Evolutionary conservation across 2,113 vertebrate species (phyloP), one percentile per base, ranked within the genome.

Genomic region (Capricornis sumatraensis): DNA sequence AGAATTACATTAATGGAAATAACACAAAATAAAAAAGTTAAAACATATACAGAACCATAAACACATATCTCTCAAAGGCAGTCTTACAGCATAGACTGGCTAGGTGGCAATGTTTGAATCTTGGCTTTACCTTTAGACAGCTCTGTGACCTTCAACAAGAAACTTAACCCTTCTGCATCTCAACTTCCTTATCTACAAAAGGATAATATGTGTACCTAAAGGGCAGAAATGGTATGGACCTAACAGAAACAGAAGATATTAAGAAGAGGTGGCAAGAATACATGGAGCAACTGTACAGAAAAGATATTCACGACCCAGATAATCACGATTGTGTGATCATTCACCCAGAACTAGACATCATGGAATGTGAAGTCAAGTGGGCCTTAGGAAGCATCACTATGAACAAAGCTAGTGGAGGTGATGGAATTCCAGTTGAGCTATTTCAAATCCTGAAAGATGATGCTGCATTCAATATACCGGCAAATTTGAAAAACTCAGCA

Each of bases 1-100:
- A 93, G 11, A 96, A 40, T 79, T 84, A 84, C 7, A 84, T 19
- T 76, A 91, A 53, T 11, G 82, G 6, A n/a, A 87, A 57, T 74
- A 93, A 82, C 3, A n/a, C 2, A 92, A 79, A 85, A 76, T 17
- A 74, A 67, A 10, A 28, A 50, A 79, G 50, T 13, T 40, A 52
- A 87, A 82, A 60, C 40, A 90, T 47, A 43, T 19, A 87, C 11
- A 57, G 36, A 84, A 15, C 74, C 9, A 87, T 3, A 82, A 12
- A 74, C 4, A 78, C 7, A 7, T 21, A 55, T 15, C 17, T 28
- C 17, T 2, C 17, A 36, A 43, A 76, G n/a, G 16, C 33, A 79
- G 17, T 33, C 87, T 71, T 27, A 78, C 2, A 88, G 76, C 27
- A 67, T 0, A 84, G 16, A 50, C 10, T 87, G 74, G 14, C 16